phyloP scores from a whole-genome alignment of 1,140 invertebrate species.

The Bemisia tabaci region DNA sequence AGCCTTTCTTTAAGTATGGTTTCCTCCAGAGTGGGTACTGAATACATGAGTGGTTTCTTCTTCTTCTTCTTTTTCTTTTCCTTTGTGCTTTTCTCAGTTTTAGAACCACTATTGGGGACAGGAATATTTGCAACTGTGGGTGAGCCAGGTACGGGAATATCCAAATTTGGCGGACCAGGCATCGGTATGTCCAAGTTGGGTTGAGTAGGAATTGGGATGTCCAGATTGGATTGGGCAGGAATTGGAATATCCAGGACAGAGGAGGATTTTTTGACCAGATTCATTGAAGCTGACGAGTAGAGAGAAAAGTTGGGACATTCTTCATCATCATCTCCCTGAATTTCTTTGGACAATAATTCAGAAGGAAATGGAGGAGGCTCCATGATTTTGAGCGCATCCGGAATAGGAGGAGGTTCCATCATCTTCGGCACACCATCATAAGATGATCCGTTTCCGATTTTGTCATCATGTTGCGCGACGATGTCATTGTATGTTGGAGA shows the following conservation, averaged over 20 bases:
- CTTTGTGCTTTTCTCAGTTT: neutral
- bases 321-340: conserved; percentile 37
- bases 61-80: neutral
- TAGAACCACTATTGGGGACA: neutral
- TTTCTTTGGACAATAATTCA: conserved; percentile 26
- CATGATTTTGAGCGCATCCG: conserved; percentile 14
- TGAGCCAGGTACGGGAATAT: neutral
- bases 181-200: neutral
- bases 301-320: conserved; percentile 73
- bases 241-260: neutral
- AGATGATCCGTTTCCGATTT: conserved; percentile 14
- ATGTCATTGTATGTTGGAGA: neutral
- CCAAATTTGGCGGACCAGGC: no score
- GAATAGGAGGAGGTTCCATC: neutral
- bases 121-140: neutral
- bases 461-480: conserved; percentile 18
- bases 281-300: conserved; percentile 62
- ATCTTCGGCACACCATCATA: conserved; percentile 11
- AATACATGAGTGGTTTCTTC: conserved; percentile 5
- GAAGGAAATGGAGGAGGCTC: conserved; percentile 19
- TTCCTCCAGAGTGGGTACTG: conserved; percentile 5
- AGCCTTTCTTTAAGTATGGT: neutral
- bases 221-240: neutral
- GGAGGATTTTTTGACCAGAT: conserved; percentile 31
- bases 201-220: neutral